Evolutionary conservation across 2,888 invertebrate genomes (phyloP).

Genomic region (Campaea margaritaria): DNA sequence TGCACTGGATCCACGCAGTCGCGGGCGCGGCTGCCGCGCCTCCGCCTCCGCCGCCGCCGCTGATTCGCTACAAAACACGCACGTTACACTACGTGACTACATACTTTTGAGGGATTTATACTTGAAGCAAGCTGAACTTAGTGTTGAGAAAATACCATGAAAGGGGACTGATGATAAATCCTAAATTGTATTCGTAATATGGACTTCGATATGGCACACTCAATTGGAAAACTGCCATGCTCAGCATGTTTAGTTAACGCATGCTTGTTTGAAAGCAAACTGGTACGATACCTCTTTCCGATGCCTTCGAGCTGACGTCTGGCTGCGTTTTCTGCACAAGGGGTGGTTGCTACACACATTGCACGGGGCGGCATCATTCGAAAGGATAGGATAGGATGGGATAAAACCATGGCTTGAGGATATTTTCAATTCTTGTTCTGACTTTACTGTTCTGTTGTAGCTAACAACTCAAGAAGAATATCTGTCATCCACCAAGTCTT

Average conservation of each 20-base stretch:
- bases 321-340: no score
- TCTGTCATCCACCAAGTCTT: no score
- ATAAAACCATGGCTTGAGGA: no score
- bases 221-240: neutral
- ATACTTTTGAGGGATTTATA: neutral
- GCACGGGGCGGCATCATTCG: no score
- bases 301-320: no score
- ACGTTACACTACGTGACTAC: neutral
- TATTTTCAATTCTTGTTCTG: no score
- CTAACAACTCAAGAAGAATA: no score
- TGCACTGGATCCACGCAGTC: constrained; percentile 88
- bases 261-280: neutral
- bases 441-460: no score
- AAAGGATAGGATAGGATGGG: no score
- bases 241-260: neutral
- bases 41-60: constrained; percentile 44
- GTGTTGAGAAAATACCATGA: no score
- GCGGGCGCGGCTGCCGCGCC: constrained; percentile 89
- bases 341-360: no score
- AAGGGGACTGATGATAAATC: neutral
- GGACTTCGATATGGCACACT: no score
- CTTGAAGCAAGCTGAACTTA: neutral
- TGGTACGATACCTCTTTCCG: neutral
- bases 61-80: constrained; percentile 7
- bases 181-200: neutral